A percentile compares a stretch with the other conserved stretches of the same genome.
These are phyloP conservation scores for Lethenteron reissneri DNA, from an alignment of 2,113 vertebrate species.

Conservation along the genomic window DNA sequence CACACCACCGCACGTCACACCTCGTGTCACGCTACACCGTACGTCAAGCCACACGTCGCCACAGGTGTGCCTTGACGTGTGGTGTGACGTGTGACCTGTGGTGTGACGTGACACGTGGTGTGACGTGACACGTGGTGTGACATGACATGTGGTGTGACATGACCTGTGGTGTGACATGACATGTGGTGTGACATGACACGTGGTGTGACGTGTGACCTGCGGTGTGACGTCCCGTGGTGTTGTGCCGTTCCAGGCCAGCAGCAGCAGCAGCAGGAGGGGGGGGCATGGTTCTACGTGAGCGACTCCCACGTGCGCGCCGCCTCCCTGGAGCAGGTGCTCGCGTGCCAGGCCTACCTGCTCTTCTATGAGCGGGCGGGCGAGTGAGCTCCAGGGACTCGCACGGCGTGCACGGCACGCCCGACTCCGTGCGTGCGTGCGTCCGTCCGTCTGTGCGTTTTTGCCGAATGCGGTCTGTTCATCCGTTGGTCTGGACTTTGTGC, in stretches of 20 bases:
- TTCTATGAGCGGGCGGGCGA: conserved; percentile 42
- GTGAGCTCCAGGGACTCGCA: too few species aligned
- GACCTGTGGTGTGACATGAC: neutral
- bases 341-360: conserved; percentile 78
- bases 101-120: neutral
- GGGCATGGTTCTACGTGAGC: conserved; percentile 77
- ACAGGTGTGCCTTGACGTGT: too few species aligned
- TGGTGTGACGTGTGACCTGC: too few species aligned
- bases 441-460: too few species aligned
- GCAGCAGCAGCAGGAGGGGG: conserved; percentile 15
- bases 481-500: too few species aligned
- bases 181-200: too few species aligned
- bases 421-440: too few species aligned
- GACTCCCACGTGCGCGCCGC: conserved; percentile 60
- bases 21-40: too few species aligned
- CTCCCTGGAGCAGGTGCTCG: conserved; percentile 40
- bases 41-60: too few species aligned
- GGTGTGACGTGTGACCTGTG: neutral
- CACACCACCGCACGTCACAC: too few species aligned
- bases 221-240: neutral
- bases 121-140: neutral
- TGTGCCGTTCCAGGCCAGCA: neutral
- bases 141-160: neutral
- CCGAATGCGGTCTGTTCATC: too few species aligned
- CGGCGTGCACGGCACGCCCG: too few species aligned